Evolutionary conservation across 2,888 invertebrate genomes (phyloP).

Genomic region (Drosophila planitibia): DNA sequence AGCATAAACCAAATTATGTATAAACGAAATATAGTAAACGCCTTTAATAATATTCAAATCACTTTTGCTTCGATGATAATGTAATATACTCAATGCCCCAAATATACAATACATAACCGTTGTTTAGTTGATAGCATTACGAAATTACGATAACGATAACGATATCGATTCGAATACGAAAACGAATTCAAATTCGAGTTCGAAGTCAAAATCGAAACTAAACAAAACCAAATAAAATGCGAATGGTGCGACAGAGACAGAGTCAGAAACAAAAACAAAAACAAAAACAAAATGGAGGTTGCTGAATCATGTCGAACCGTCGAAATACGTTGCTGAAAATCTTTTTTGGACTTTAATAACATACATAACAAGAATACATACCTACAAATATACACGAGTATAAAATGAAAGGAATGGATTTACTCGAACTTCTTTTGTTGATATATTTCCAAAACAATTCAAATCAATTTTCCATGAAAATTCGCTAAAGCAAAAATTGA

Average conservation of each 20-base stretch:
- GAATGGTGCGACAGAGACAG: slow-evolving; percentile 76
- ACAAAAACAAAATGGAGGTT: slow-evolving; percentile 57
- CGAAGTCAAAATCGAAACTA: slow-evolving; percentile 31
- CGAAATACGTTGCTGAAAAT: slow-evolving; percentile 77
- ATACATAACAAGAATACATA: slow-evolving; percentile 50
- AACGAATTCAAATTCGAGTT: slow-evolving; percentile 23
- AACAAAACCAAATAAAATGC: slow-evolving; percentile 54
- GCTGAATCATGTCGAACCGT: slow-evolving; percentile 77
- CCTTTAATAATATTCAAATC: slow-evolving; percentile 74
- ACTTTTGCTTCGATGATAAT: slow-evolving; percentile 78
- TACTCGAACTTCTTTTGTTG: slow-evolving; percentile 20
- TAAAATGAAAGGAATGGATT: slow-evolving; percentile 28
- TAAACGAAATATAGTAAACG: slow-evolving; percentile 75
- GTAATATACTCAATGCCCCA: slow-evolving; percentile 74
- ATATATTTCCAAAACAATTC: slow-evolving; percentile 30
- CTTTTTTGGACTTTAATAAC: slow-evolving; percentile 65
- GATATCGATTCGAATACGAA: slow-evolving; percentile 19
- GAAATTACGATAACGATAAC: slow-evolving; percentile 31
- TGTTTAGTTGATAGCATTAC: slow-evolving; percentile 72
- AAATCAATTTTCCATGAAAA: slow-evolving; percentile 24
- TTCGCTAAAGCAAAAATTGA: slow-evolving; percentile 36
- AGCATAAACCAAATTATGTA: slow-evolving; percentile 65
- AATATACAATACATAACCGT: slow-evolving; percentile 58
- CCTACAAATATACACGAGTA: slow-evolving; percentile 27
- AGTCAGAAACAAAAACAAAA: slow-evolving; percentile 40